Evolutionary conservation across 1,140 invertebrate genomes (phyloP).

Genomic region (Dendrolimus punctatus): DNA sequence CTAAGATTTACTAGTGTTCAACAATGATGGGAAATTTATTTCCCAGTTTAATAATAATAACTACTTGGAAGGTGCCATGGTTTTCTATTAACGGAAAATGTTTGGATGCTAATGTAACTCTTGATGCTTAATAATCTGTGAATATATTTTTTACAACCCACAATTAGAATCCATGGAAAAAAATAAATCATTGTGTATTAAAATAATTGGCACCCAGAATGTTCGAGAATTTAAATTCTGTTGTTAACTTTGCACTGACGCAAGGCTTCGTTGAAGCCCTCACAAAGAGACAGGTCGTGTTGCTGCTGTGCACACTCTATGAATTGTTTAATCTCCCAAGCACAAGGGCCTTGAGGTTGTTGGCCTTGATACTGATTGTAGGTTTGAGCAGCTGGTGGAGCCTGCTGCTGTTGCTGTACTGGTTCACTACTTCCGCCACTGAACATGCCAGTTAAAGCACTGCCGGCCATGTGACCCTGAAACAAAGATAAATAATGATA

Average conservation of each 20-base stretch:
- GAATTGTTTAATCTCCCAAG: slow-evolving; percentile 93
- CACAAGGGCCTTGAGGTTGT: slow-evolving; percentile 80
- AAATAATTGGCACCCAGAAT: slow-evolving; percentile 18
- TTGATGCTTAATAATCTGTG: slow-evolving; percentile 13
- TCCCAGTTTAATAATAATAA: slow-evolving; percentile 23
- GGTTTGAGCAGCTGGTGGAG: slow-evolving; percentile 54
- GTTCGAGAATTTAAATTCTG: slow-evolving; percentile 40
- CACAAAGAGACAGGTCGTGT: slow-evolving; percentile 87
- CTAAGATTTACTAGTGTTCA: slow-evolving; percentile 9
- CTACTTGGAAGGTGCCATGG: slow-evolving; percentile 33
- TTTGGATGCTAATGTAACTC: slow-evolving; percentile 21
- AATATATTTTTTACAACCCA: slow-evolving; percentile 18
- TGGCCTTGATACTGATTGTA: slow-evolving; percentile 56
- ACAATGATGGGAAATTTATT: slow-evolving; percentile 11
- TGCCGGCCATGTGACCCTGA: slow-evolving; percentile 88
- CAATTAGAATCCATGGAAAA: slow-evolving; percentile 12
- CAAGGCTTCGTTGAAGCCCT: slow-evolving; percentile 94
- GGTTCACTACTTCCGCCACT: slow-evolving; percentile 79
- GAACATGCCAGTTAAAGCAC: slow-evolving; percentile 88
- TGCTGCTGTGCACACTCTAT: slow-evolving; percentile 90
- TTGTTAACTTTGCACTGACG: slow-evolving; percentile 87
- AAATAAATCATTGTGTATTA: slow-evolving; percentile 19
- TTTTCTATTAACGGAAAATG: slow-evolving; percentile 15
- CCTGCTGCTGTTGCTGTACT: slow-evolving; percentile 52
- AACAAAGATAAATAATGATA: slow-evolving; percentile 21